A percentile compares a stretch with the other conserved stretches of the same genome.
phyloP scores from a whole-genome alignment of 1,140 invertebrate species.

The Cyclargus thomasi region DNA sequence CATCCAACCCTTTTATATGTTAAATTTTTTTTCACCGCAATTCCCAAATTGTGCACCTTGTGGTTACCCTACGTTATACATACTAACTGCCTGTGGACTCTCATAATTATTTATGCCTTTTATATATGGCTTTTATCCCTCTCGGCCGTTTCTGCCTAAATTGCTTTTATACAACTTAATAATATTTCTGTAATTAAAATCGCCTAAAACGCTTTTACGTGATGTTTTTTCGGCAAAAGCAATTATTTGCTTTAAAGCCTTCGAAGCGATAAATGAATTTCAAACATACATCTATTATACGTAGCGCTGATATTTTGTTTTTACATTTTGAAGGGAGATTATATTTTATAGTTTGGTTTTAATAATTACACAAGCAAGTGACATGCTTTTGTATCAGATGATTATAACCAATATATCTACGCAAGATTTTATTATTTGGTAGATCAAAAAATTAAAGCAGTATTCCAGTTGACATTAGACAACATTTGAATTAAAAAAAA shows the following conservation, averaged over 20 bases:
- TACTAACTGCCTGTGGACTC: slow-evolving; percentile 10
- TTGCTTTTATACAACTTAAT: slow-evolving; percentile 15
- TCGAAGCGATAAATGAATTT: neutral
- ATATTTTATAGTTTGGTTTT: neutral
- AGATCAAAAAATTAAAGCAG: no score
- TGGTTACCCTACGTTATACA: slow-evolving; percentile 5
- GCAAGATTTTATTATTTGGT: no score
- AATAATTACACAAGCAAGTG: neutral
- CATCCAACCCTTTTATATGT: no score
- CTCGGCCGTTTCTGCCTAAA: slow-evolving; percentile 12
- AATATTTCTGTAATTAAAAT: slow-evolving; percentile 16
- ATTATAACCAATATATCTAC: no score
- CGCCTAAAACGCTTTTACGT: slow-evolving; percentile 8
- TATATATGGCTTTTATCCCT: slow-evolving; percentile 16
- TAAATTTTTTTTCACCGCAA: no score
- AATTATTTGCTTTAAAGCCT: slow-evolving; percentile 9
- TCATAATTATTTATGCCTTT: slow-evolving; percentile 16
- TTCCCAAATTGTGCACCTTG: neutral
- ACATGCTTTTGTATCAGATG: no score
- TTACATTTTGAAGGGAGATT: neutral
- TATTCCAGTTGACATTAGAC: no score
- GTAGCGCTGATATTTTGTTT: neutral
- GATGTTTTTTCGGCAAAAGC: slow-evolving; percentile 10
- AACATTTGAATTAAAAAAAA: no score
- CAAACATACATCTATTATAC: neutral